Conservation (phyloP, 1,140 invertebrate genomes). For the Anagrus nilaparvatae region DNA sequence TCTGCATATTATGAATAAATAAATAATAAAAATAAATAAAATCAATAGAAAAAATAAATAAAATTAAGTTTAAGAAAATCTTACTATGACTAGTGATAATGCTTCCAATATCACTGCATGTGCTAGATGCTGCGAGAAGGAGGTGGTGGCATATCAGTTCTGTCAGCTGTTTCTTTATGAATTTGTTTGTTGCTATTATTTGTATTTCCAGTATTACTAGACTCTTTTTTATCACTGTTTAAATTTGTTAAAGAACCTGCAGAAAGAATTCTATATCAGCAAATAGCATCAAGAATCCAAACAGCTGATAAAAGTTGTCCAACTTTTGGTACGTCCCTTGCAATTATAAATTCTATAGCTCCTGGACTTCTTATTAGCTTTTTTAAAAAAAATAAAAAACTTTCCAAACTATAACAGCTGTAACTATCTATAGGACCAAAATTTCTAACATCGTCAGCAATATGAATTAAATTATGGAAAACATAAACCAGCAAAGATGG, state of each 20-base stretch:
- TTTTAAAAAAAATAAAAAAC: too few species aligned
- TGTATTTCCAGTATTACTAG: conserved; percentile 29
- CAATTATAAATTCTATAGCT: conserved; percentile 80
- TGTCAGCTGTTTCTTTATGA: conserved; percentile 74
- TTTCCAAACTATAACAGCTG: too few species aligned
- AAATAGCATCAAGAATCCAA: conserved; percentile 90
- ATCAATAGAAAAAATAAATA: too few species aligned
- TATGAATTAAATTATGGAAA: too few species aligned
- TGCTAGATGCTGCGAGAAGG: conserved; percentile 95
- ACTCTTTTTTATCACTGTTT: conserved; percentile 31
- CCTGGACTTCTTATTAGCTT: too few species aligned
- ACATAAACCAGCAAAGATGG: too few species aligned
- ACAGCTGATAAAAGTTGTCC: conserved; percentile 89
- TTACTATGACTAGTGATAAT: conserved; percentile 66
- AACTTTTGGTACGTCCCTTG: conserved; percentile 89
- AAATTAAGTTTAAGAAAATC: too few species aligned
- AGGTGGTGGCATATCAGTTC: conserved; percentile 92
- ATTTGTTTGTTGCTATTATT: conserved; percentile 41
- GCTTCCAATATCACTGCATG: conserved; percentile 84
- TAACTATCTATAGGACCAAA: too few species aligned
- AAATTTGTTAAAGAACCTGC: conserved; percentile 50
- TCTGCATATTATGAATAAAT: neutral
- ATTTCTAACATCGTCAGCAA: too few species aligned
- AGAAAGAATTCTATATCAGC: conserved; percentile 78
- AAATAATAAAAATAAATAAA: too few species aligned